Evolutionary conservation across 2,797 vertebrate species (phyloP), one percentile per base, ranked within the genome.

Genomic region (Phalloptychus januarius): DNA sequence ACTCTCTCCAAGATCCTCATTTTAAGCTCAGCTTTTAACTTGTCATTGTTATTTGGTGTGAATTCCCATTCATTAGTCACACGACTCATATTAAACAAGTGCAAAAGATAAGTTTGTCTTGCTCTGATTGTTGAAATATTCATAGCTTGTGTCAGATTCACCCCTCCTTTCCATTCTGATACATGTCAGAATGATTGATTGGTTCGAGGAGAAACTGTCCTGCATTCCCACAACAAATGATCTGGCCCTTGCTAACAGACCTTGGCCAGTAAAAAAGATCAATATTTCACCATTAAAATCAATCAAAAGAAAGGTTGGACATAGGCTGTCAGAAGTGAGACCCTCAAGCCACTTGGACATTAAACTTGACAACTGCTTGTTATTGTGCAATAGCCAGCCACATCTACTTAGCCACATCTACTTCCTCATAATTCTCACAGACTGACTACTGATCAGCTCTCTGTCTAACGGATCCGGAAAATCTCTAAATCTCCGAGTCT

Each of bases 361-460:
- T 97, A 97, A 97, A 97, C 92, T 96, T 96, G 97, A 98, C 97
- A 98, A 96, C 96, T 97, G 96, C n/a, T n/a, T n/a, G n/a, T n/a
- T n/a, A n/a, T n/a, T n/a, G n/a, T n/a, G n/a, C n/a, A n/a, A n/a
- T n/a, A n/a, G n/a, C n/a, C n/a, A n/a, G n/a, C n/a, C n/a, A n/a
- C n/a, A n/a, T n/a, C n/a, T n/a, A n/a, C n/a, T n/a, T n/a, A n/a
- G n/a, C n/a, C n/a, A n/a, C n/a, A n/a, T n/a, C n/a, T n/a, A n/a
- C n/a, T n/a, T n/a, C n/a, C n/a, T n/a, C n/a, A n/a, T n/a, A n/a
- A n/a, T n/a, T n/a, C n/a, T n/a, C n/a, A n/a, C n/a, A n/a, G n/a
- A n/a, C n/a, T n/a, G n/a, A n/a, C n/a, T n/a, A n/a, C n/a, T n/a
- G n/a, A n/a, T n/a, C n/a, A n/a, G n/a, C n/a, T n/a, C n/a, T n/a